A percentile compares a stretch with the other conserved stretches of the same genome.
Conservation (phyloP, 2,888 invertebrate genomes). For the Cheilosia pagana region DNA sequence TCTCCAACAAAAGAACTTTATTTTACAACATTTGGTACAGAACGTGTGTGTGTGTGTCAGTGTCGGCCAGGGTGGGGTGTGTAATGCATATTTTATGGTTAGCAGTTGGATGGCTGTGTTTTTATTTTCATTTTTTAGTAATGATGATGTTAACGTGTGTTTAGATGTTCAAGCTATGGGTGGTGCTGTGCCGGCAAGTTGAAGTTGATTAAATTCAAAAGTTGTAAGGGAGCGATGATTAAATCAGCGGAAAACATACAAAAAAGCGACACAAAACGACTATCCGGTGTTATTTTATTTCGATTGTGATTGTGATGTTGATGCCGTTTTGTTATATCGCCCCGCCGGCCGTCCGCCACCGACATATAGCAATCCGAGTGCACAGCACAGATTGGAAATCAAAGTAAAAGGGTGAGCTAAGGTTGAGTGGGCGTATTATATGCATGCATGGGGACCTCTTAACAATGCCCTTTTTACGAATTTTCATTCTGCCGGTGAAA, state of each 20-base stretch:
- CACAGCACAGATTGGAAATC: conserved; percentile 54
- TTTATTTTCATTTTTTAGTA: conserved; percentile 23
- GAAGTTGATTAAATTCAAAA: conserved; percentile 73
- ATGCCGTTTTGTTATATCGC: conserved; percentile 19
- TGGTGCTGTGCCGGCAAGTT: conserved; percentile 24
- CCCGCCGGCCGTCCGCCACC: neutral
- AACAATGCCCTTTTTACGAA: conserved; percentile 49
- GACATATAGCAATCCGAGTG: conserved; percentile 27
- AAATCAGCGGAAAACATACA: conserved; percentile 71
- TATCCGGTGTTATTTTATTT: conserved; percentile 56
- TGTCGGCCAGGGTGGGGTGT: conserved; percentile 11
- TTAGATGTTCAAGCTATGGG: conserved; percentile 41
- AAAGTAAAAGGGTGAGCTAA: conserved; percentile 38
- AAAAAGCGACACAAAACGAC: conserved; percentile 53
- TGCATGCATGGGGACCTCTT: conserved; percentile 32
- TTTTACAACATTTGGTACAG: conserved; percentile 72
- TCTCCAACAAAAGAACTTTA: conserved; percentile 71
- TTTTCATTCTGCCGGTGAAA: conserved; percentile 47
- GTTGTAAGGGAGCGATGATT: conserved; percentile 73
- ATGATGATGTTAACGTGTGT: conserved; percentile 71
- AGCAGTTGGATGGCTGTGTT: conserved; percentile 49
- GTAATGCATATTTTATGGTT: conserved; percentile 74
- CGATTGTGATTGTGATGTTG: conserved; percentile 40
- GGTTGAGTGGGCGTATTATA: conserved; percentile 59
- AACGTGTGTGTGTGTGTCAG: conserved; percentile 17